Conservation (phyloP, 2,113 vertebrate species). For the Cavia aperea region DNA sequence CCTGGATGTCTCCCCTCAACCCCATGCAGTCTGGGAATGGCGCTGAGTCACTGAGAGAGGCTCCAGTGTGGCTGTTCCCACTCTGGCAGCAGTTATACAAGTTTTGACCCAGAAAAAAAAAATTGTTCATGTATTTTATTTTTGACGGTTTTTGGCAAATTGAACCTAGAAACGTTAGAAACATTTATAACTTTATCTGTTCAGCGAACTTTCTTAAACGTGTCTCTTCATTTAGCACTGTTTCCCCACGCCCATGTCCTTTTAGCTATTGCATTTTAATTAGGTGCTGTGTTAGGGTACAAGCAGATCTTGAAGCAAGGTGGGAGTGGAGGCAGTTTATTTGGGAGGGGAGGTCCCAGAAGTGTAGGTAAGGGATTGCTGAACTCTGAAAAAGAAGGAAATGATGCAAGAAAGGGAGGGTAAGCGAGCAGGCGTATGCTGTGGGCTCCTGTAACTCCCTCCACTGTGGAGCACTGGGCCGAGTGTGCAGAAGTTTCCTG, state of each 20-base stretch:
- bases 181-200: background rate
- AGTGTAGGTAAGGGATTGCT: background rate
- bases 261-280: background rate
- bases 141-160: background rate
- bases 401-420: background rate
- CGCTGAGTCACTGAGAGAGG: no score
- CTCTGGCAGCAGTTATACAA: background rate
- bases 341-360: background rate
- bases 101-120: background rate
- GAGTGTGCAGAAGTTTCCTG: background rate
- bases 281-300: background rate
- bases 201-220: background rate
- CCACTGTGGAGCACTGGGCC: background rate
- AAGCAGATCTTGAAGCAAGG: background rate
- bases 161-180: background rate
- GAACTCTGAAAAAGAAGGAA: background rate
- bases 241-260: background rate
- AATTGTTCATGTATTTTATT: background rate
- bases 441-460: background rate
- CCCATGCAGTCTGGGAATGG: no score
- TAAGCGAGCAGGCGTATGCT: background rate
- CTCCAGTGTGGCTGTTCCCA: no score
- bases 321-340: background rate
- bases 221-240: background rate
- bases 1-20: no score